These are phyloP conservation scores for Phortica okadai DNA, from an alignment of 2,888 invertebrate species.

Conservation along the genomic window DNA sequence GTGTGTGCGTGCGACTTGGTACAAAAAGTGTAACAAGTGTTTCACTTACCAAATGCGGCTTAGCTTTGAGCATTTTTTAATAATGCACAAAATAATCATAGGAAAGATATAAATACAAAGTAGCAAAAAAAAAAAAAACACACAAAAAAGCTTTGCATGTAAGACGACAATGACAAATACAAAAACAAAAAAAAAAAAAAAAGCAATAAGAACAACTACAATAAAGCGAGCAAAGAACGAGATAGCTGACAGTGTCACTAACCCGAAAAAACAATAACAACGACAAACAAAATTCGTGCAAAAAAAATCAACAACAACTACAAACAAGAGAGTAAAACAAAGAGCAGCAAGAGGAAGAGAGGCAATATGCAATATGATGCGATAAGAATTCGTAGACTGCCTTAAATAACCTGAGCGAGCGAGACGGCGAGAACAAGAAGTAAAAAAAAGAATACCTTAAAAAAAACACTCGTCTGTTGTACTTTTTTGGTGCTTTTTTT, in stretches of 20 bases:
- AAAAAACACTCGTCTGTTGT: not conserved
- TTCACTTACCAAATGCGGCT: not conserved
- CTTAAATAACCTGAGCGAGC: not conserved
- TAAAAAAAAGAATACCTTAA: not conserved
- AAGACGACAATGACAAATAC: not conserved
- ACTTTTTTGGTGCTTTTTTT: conserved; percentile 4
- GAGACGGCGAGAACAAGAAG: not conserved
- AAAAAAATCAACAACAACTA: not conserved
- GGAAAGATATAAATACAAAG: not conserved
- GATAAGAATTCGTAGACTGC: not conserved
- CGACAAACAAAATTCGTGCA: not conserved
- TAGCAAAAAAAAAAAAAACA: not conserved
- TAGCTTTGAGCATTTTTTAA: not conserved
- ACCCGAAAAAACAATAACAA: conserved; percentile 27
- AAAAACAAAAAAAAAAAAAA: conserved; percentile 3
- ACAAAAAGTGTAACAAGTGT: not conserved
- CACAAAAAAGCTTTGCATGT: not conserved
- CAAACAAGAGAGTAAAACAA: not conserved
- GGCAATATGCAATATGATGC: too few species aligned
- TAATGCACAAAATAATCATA: not conserved
- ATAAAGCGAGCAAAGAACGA: not conserved
- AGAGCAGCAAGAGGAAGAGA: not conserved
- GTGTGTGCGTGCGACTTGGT: not conserved
- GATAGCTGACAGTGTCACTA: conserved; percentile 20
- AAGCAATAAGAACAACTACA: not conserved